Evolutionary conservation across 2,888 invertebrate species (phyloP), one percentile per base, ranked within the genome.

Genomic region (Pandemis corylana): DNA sequence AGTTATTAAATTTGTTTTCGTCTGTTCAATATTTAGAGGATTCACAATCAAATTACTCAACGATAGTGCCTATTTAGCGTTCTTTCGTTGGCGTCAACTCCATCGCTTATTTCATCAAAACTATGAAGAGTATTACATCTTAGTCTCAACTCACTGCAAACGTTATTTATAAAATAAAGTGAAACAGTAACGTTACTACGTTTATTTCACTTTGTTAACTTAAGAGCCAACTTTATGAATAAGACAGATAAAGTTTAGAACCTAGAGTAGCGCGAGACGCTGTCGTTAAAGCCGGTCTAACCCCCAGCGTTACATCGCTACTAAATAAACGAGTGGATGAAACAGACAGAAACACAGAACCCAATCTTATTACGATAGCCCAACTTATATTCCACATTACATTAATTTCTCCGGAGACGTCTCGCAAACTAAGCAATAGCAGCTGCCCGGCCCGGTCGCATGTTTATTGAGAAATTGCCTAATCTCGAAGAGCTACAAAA

Each of bases 401-500:
- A 90, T 92, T 93, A 90, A 93, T 93, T 92, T 93, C 93, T 93
- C 92, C 84, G 85, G 93, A 93, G 94, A 93, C 92, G 86, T 89
- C 89, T 89, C 87, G 80, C 87, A 88, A 92, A 91, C 89, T 89
- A 89, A 91, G 88, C 88, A 88, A 91, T 88, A 89, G 88, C 90
- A 92, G 88, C 92, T 91, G 91, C 88, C 89, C 87, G 83, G 82
- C 77, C 83, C 82, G 88, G 88, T 92, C 89, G 88, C 89, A 88
- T 92, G 92, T 93, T 93, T 94, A 93, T 93, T 88, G 90, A 92
- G 93, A 89, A 90, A 93, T 92, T 91, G 90, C 90, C 89, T 93
- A 92, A 94, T 94, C 92, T 91, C 89, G 85, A 92, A 93, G 92
- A 93, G 91, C 91, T 91, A 94, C 93, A 92, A 91, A 94, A 93